Percentiles rank a stretch among this genome's conserved stretches.
Evolutionary conservation across 2,113 vertebrate species (phyloP).

Genomic region (Engraulis encrasicolus): DNA sequence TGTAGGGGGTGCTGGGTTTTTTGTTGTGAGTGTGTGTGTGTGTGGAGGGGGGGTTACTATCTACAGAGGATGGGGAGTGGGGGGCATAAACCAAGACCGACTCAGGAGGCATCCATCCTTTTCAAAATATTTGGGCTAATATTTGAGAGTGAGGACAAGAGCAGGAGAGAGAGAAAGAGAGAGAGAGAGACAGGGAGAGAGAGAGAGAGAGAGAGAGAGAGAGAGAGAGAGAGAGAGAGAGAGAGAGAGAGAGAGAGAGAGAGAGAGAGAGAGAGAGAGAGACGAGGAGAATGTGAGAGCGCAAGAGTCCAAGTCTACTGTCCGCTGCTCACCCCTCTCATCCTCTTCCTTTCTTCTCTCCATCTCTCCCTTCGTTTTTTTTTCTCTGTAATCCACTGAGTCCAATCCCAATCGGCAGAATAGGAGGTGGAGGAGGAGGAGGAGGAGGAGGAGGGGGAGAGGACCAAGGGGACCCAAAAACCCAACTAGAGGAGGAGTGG

Average conservation of each 20-base stretch:
- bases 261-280: background rate
- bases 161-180: background rate
- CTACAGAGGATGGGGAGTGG: conserved; percentile 46
- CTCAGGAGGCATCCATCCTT: conserved; percentile 29
- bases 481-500: no score
- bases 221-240: background rate
- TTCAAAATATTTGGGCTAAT: conserved; percentile 43
- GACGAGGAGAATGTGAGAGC: background rate
- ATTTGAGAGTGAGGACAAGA: background rate
- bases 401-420: no score
- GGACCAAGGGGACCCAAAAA: no score
- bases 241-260: background rate
- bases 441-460: background rate
- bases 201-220: background rate
- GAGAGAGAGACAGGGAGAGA: background rate
- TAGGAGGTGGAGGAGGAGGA: background rate
- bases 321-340: background rate
- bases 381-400: no score
- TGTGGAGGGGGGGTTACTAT: conserved; percentile 18
- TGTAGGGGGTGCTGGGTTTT: background rate
- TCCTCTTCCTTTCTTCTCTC: background rate
- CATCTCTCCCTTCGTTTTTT: no score
- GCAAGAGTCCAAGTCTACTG: background rate
- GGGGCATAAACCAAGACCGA: conserved; percentile 7
- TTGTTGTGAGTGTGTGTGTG: no score